Conservation (phyloP, 2,113 vertebrate genomes). For the Chaetura pelagica region DNA sequence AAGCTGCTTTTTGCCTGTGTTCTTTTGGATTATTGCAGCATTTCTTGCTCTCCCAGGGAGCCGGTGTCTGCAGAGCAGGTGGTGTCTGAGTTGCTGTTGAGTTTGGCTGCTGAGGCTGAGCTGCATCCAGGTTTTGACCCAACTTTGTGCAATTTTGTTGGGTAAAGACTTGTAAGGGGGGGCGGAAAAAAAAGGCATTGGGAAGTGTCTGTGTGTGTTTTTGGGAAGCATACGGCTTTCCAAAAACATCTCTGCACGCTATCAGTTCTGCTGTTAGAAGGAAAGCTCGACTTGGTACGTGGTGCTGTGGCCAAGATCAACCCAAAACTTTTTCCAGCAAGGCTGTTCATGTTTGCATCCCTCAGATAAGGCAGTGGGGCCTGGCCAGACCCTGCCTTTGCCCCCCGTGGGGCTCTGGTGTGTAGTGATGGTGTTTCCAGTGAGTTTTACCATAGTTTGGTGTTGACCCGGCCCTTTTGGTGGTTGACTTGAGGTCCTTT, state of each 20-base stretch:
- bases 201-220: not conserved
- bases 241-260: not conserved
- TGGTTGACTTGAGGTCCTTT: not conserved
- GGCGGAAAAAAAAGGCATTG: not conserved
- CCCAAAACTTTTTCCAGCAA: not conserved
- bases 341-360: not conserved
- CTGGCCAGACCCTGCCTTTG: fast-evolving
- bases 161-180: not conserved
- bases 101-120: not conserved
- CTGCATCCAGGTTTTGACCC: not conserved
- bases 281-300: not conserved
- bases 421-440: not conserved
- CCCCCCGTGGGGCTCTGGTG: not conserved
- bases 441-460: not conserved
- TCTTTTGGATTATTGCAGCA: not conserved
- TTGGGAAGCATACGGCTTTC: not conserved
- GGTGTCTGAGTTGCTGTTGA: not conserved
- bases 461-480: not conserved
- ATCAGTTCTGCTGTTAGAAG: not conserved
- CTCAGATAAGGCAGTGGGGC: not conserved
- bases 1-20: not conserved
- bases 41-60: not conserved
- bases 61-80: fast-evolving
- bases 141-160: not conserved
- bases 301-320: not conserved